Percentiles rank a stretch among this genome's conserved stretches.
Evolutionary conservation across 2,888 invertebrate genomes (phyloP).

Genomic region (Amphipoea lucens): DNA sequence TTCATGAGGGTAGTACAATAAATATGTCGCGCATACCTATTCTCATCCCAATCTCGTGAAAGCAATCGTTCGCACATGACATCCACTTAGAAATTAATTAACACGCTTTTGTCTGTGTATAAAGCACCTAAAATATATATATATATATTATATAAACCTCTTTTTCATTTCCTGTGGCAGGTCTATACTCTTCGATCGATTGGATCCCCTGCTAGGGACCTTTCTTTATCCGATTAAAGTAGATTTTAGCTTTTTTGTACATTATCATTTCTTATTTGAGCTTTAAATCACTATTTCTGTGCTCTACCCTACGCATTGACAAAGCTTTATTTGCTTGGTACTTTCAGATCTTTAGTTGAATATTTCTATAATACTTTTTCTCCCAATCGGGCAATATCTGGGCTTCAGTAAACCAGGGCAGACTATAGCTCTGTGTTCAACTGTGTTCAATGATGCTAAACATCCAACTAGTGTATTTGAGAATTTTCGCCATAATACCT

Average conservation of each 20-base stretch:
- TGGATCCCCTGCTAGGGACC: neutral
- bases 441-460: neutral
- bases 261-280: slow-evolving; percentile 1
- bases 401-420: neutral
- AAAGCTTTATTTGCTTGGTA: slow-evolving; percentile 22
- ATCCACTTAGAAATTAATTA: slow-evolving; percentile 45
- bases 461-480: slow-evolving; percentile 22
- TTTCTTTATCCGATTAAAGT: slow-evolving; percentile 15
- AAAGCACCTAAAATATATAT: neutral
- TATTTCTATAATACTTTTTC: neutral
- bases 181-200: slow-evolving; percentile 25
- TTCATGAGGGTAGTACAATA: slow-evolving; percentile 8
- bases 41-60: slow-evolving; percentile 14
- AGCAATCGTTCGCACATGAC: slow-evolving; percentile 29
- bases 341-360: slow-evolving; percentile 13
- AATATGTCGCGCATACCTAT: slow-evolving; percentile 2
- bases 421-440: neutral
- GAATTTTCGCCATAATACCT: slow-evolving; percentile 3
- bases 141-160: neutral
- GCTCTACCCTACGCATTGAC: neutral
- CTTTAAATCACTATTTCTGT: slow-evolving; percentile 1
- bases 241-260: neutral
- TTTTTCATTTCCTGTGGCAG: slow-evolving; percentile 37
- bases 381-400: neutral
- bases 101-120: slow-evolving; percentile 26